Conservation (phyloP, 2,113 vertebrate species). For the Xiphophorus maculatus region DNA sequence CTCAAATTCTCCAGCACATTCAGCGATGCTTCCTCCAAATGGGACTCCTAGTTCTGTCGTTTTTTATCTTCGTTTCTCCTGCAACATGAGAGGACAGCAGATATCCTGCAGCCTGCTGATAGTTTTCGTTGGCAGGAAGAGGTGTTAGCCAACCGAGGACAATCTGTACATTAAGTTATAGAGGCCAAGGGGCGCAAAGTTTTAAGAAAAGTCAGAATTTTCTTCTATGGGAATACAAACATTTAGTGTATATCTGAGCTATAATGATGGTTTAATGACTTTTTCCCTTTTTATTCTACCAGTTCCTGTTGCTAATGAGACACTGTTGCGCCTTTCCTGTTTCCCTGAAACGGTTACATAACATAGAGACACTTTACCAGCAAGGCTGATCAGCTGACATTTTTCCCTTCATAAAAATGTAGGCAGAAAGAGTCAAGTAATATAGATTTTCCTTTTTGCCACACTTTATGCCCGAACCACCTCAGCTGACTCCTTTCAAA, state of each 20-base stretch:
- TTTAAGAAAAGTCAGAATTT: neutral
- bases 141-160: constrained; percentile 6
- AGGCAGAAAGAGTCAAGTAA: too few relatives aligned
- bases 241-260: constrained; percentile 8
- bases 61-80: constrained; percentile 23
- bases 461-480: neutral
- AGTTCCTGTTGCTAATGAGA: constrained; percentile 50
- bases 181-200: neutral
- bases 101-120: constrained; percentile 6
- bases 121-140: constrained; percentile 26
- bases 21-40: neutral
- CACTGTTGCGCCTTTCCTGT: constrained; percentile 14
- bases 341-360: constrained; percentile 24
- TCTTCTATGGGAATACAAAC: neutral
- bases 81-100: constrained; percentile 10
- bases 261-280: constrained; percentile 20
- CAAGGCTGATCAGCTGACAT: neutral
- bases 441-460: neutral
- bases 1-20: neutral
- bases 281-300: constrained; percentile 44
- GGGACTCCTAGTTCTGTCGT: neutral
- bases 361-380: neutral
- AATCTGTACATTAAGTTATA: neutral
- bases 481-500: too few relatives aligned
- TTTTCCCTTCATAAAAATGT: neutral